phyloP scores from a whole-genome alignment of 2,888 invertebrate genomes.

The Chymomyza amoena region DNA sequence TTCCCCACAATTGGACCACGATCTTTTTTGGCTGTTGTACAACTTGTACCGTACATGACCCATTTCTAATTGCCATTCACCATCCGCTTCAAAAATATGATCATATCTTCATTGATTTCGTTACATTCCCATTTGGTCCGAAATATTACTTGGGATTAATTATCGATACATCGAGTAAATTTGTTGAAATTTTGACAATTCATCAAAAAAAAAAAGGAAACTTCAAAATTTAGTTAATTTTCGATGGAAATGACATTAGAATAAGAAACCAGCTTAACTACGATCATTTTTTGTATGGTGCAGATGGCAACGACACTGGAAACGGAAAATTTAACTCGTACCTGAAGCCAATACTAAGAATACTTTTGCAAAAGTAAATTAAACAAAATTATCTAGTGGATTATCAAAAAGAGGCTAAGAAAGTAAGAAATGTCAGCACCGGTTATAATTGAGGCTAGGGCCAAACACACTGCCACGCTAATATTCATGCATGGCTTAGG shows the following conservation, averaged over 20 bases:
- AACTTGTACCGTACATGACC: too few species aligned
- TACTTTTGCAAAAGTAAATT: not conserved
- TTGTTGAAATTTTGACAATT: not conserved
- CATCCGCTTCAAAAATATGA: too few species aligned
- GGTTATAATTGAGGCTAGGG: conserved; percentile 89
- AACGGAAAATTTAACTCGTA: conserved; percentile 6
- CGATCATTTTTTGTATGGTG: not conserved
- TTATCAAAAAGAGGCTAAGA: conserved; percentile 50
- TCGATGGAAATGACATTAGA: not conserved
- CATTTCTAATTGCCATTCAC: too few species aligned
- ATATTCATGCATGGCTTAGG: conserved; percentile 98
- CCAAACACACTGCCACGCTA: conserved; percentile 91
- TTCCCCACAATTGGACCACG: too few species aligned
- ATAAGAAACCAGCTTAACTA: conserved; percentile 43
- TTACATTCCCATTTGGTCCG: too few species aligned
- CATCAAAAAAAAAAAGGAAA: not conserved
- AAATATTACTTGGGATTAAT: too few species aligned
- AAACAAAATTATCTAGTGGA: not conserved
- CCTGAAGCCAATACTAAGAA: conserved; percentile 2
- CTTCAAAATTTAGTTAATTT: not conserved
- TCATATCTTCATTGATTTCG: too few species aligned
- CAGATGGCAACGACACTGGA: not conserved
- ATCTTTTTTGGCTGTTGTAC: too few species aligned
- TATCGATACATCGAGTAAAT: not conserved
- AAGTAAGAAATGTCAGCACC: conserved; percentile 80